Evolutionary conservation across 2,113 vertebrate genomes (phyloP), one percentile per base, ranked within the genome.

Genomic region (Entosphenus tridentatus): DNA sequence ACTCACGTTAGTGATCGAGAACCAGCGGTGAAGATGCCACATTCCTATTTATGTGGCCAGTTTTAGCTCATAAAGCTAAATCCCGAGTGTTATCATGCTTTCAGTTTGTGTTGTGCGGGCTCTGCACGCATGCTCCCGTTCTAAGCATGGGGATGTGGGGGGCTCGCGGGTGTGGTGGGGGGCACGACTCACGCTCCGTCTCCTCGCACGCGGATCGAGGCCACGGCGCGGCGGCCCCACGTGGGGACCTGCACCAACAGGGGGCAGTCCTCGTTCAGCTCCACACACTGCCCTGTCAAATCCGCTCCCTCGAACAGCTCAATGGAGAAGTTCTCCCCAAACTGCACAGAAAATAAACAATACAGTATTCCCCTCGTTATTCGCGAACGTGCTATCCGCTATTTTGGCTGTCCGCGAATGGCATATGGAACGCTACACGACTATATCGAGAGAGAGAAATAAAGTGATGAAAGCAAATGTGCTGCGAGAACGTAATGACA

Each of bases 321-420:
- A 0, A 90, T 84, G 69, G 83, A 80, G 78, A 90, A 95, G 69
- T 87, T 82, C 73, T 90, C 88, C 0, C 89, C 86, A 0, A 89
- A 88, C 86, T 93, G 73, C 39, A 13, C 21, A n/a, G 1, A 12
- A 68, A 68, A 58, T 9, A 39, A 10, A 11, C 55, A 14, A 12
- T 57, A 67, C 8, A 62, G 58, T 18, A 2, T 4, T 9, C 13
- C 65, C 18, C 11, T 11, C 55, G 57, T 11, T 14, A 11, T n/a
- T 14, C 57, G 17, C 54, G 9, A 11, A 57, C 9, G 11, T 56
- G n/a, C 2, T 13, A 56, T 21, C 55, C 14, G 56, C 10, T 58
- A 57, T 16, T 62, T 39, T 10, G 11, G 56, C 12, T 55, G 56
- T 55, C 68, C 55, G 14, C 17, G 14, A 9, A 39, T 68, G 9